Conservation (phyloP, 2,797 vertebrate species). For the Pangasius mekongensis region DNA sequence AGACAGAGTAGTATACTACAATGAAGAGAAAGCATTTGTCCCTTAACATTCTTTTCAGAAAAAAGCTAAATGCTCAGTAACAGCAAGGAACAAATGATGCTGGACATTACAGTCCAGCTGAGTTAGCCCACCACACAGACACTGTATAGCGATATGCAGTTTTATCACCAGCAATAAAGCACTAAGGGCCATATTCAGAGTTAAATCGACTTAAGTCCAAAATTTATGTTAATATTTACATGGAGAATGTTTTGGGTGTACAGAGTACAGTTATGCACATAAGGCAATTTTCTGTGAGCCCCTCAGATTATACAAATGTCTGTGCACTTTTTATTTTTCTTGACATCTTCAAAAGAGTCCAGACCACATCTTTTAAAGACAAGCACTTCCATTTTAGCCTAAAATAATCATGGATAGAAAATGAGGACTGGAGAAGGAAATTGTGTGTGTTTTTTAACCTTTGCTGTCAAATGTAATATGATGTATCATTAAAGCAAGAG, state of each 20-base stretch:
- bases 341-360: background rate
- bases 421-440: background rate
- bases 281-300: background rate
- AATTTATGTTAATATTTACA: background rate
- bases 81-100: background rate
- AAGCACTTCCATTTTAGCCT: background rate
- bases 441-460: background rate
- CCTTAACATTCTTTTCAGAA: background rate
- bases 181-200: background rate
- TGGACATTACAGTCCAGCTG: background rate
- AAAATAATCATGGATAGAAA: background rate
- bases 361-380: background rate
- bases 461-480: background rate
- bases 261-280: background rate
- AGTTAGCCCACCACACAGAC: background rate
- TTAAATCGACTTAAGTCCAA: background rate
- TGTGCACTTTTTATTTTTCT: background rate
- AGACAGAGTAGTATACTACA: background rate
- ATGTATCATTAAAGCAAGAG: background rate
- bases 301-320: background rate
- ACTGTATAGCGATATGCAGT: background rate
- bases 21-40: background rate
- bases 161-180: background rate
- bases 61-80: background rate
- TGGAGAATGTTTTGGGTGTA: background rate